Evolutionary conservation across 1,140 invertebrate genomes (phyloP).

Genomic region (Choristoneura fumiferana): DNA sequence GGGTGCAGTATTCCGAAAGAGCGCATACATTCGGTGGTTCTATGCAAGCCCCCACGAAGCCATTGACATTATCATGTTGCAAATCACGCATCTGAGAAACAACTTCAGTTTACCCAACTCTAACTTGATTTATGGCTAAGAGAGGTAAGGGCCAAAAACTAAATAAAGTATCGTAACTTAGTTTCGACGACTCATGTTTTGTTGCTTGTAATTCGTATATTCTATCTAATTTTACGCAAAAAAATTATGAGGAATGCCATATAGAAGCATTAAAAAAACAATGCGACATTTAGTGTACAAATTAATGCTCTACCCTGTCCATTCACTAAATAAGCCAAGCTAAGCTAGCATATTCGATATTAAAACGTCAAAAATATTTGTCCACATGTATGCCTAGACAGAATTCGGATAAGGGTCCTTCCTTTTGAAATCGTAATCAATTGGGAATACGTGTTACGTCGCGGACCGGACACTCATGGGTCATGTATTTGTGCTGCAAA

Average conservation of each 20-base stretch:
- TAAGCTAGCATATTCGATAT: no score
- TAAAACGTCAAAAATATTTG: no score
- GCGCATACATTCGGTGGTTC: conserved; percentile 94
- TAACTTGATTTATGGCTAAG: neutral
- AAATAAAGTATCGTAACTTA: conserved; percentile 11
- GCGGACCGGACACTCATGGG: neutral
- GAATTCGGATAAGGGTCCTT: neutral
- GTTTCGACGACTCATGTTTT: neutral
- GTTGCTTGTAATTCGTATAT: no score
- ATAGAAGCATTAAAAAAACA: no score
- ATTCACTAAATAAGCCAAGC: no score
- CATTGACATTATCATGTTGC: conserved; percentile 94
- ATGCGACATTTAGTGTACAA: no score
- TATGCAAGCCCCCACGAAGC: conserved; percentile 96
- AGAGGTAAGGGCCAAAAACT: neutral
- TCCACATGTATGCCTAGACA: neutral
- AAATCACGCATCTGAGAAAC: conserved; percentile 89
- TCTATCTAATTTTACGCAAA: no score
- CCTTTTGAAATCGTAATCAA: neutral
- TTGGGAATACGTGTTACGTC: neutral
- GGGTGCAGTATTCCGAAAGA: conserved; percentile 93
- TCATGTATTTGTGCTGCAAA: neutral
- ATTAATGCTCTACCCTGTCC: no score
- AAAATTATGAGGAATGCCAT: no score
- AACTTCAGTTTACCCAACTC: neutral